These are phyloP conservation scores for Drosophila quinaria DNA, from an alignment of 2,888 invertebrate species.

Conservation along the genomic window DNA sequence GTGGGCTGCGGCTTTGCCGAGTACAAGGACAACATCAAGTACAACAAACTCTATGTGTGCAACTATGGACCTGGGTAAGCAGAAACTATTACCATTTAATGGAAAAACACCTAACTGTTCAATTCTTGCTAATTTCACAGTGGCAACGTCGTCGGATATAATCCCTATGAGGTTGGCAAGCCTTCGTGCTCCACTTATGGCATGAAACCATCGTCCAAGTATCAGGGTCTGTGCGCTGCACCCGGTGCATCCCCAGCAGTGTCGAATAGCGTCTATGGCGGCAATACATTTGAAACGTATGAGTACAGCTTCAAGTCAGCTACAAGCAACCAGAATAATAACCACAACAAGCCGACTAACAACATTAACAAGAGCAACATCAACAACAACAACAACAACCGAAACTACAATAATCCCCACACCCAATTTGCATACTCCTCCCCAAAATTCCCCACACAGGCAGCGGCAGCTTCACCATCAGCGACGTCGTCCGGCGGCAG, in stretches of 20 bases:
- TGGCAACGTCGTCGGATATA: constrained; percentile 91
- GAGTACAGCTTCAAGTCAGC: constrained; percentile 79
- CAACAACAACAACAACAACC: constrained; percentile 76
- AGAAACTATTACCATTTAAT: neutral
- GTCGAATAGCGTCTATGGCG: constrained; percentile 86
- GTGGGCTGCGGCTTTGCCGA: constrained; percentile 95
- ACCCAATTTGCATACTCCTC: constrained; percentile 63
- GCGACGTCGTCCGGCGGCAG: constrained; percentile 58
- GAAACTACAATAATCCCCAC: constrained; percentile 86
- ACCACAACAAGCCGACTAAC: constrained; percentile 87
- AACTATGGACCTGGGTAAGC: constrained; percentile 92
- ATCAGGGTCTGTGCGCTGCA: constrained; percentile 90
- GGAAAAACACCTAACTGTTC: neutral
- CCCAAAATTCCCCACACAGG: constrained; percentile 85
- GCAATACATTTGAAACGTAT: constrained; percentile 85
- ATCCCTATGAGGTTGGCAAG: constrained; percentile 91
- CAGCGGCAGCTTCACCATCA: constrained; percentile 77
- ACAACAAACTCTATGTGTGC: constrained; percentile 93
- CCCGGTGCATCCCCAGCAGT: constrained; percentile 62
- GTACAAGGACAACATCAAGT: constrained; percentile 92
- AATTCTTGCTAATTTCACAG: constrained; percentile 84
- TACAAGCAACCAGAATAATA: constrained; percentile 77
- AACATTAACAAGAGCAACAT: constrained; percentile 86
- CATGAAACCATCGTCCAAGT: constrained; percentile 90
- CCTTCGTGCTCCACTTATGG: constrained; percentile 91